Conservation (phyloP, 2,888 invertebrate genomes). For the Cryptocheilus praepositus region DNA sequence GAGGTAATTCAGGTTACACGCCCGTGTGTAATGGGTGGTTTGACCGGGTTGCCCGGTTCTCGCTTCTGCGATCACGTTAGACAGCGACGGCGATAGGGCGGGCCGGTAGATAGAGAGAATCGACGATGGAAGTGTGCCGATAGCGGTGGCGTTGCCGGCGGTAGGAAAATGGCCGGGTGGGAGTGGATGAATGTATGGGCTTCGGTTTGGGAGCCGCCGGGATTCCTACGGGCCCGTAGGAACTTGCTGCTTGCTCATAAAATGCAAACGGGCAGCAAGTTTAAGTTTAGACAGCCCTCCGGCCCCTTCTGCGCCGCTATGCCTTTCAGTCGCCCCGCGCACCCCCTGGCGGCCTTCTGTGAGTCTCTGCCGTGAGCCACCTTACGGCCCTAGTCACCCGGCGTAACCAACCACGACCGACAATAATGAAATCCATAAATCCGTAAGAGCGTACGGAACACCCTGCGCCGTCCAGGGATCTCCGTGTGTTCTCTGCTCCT, state of each 20-base stretch:
- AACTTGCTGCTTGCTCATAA: slow-evolving; percentile 69
- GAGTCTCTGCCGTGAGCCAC: slow-evolving; percentile 27
- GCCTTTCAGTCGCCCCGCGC: slow-evolving; percentile 29
- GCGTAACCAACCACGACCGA: slow-evolving; percentile 79
- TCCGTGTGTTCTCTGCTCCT: slow-evolving; percentile 26
- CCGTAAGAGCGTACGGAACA: slow-evolving; percentile 76
- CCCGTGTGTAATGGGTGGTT: slow-evolving; percentile 55
- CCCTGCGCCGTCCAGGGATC: slow-evolving; percentile 42
- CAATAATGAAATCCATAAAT: slow-evolving; percentile 83
- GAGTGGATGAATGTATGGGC: slow-evolving; percentile 59
- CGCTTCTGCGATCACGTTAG: background rate
- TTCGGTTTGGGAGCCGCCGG: slow-evolving; percentile 57
- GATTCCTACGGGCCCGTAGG: slow-evolving; percentile 58
- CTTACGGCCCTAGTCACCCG: slow-evolving; percentile 45
- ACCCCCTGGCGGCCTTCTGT: slow-evolving; percentile 21
- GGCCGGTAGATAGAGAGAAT: background rate
- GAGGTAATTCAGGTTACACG: slow-evolving; percentile 58
- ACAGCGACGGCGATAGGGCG: slow-evolving; percentile 1
- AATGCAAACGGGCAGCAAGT: slow-evolving; percentile 72
- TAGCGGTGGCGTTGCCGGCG: slow-evolving; percentile 19
- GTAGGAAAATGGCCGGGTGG: slow-evolving; percentile 21
- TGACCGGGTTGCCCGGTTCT: slow-evolving; percentile 47
- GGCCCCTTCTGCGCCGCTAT: slow-evolving; percentile 22
- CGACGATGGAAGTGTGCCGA: background rate
- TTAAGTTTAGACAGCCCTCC: slow-evolving; percentile 66